Evolutionary conservation across 2,113 vertebrate species (phyloP), one percentile per base, ranked within the genome.

Genomic region (Corythaixoides concolor): DNA sequence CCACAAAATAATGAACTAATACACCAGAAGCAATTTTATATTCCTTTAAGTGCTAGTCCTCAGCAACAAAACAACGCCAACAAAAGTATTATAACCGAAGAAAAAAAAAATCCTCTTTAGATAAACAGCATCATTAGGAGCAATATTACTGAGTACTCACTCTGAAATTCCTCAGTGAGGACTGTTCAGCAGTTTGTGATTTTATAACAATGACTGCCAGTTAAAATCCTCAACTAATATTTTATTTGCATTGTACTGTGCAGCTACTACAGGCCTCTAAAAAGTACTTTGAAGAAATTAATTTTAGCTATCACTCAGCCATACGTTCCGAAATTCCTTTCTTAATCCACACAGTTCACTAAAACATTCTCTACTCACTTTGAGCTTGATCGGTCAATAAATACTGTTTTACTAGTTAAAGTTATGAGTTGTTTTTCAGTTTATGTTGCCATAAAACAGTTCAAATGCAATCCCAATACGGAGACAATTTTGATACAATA

Each of bases 391-490:
- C 60, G 8, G 60, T 76, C 92, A 94, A 94, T 91, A 95, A 92
- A 96, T 96, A 87, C 49, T 62, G 50, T 33, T 95, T 94, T 96
- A 94, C 85, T 87, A 50, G 63, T 77, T 84, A 55, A 47, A 94
- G 88, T 88, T 96, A 91, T 81, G 75, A 97, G 93, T 95, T 93
- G 78, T 78, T 93, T 93, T 95, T 91, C 73, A 75, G 62, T 96
- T 93, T 96, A 94, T 53, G 64, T 90, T 87, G 80, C 74, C 59
- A 90, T 87, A 93, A 97, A 96, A 93, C 52, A 69, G 64, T 74
- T 70, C 58, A 70, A 89, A 93, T 32, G 62, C 64, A 84, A 90
- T 30, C 45, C 60, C 84, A 95, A 47, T 75, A 59, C 0, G 0
- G 80, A 84, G 80, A 92, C 19, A 41, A n/a, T 52, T 93, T 90